Base-by-base conservation (phyloP, 1,140 invertebrate species). In the Parasteatoda tepidariorum region DNA sequence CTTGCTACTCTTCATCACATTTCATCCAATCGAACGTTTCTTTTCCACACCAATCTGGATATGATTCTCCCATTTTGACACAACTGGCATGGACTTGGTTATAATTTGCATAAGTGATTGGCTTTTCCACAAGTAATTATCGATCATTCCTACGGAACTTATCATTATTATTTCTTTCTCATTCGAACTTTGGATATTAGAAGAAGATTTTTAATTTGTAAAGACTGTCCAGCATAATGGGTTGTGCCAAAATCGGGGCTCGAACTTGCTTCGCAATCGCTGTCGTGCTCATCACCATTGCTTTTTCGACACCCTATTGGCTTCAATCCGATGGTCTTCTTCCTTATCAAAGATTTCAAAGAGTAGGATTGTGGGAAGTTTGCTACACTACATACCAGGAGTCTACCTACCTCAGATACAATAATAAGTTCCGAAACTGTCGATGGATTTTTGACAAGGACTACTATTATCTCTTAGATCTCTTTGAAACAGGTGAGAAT, bases 401-500 rank as follows among this genome's bases (percentile, higher is more conserved):
- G 55, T 84, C 85, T 24, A 28, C 70, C 5, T 82, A 85, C 22
- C 83, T 85, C 22, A 26, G 84, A 11, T 86, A 86, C 41, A 85
- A 87, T 55, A 78, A 84, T 11, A 81, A 71, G 9, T 85, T 83
- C n/a, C 54, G 71, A 18, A 85, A 84, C 3, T 87, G 86, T 54
- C 54, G 84, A 61, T 87, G 86, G 86, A 82, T 87, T 59, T 87
- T 87, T 33, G 86, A 87, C 57, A 75, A 83, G 82, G 86, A 87
- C 55, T 86, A 85, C 33, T 84, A 83, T 24, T 86, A 85, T 62
- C 34, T 87, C 2, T 62, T 83, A 2, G 82, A 86, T 68, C 79
- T 87, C 18, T 76, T 86, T 18, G 85, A 86, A 62, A 85, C 83
- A 64, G 71, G 86, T 86, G 84, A 85, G 81, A 15, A 15, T 30